A percentile compares a stretch with the other conserved stretches of the same genome.
phyloP scores from a whole-genome alignment of 1,140 invertebrate species.

The Pygmarrhopalites habei region DNA sequence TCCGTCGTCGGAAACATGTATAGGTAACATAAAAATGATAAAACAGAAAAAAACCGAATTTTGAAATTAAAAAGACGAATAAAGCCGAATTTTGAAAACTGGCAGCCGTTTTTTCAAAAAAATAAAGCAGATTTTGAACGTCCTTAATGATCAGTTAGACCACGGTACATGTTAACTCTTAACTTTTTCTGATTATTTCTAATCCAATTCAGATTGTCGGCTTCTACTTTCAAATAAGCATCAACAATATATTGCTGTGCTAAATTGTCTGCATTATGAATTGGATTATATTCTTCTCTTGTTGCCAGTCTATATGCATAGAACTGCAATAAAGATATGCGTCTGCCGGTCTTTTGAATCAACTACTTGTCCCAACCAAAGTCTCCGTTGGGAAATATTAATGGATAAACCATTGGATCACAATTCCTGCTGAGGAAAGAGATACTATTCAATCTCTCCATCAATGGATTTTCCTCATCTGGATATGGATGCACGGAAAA shows the following conservation, averaged over 20 bases:
- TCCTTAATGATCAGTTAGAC: conserved; percentile 19
- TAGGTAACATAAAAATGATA: no score
- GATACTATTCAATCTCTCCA: no score
- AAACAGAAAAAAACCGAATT: no score
- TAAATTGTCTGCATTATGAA: conserved; percentile 33
- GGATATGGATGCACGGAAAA: conserved; percentile 5
- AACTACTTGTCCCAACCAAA: conserved; percentile 42
- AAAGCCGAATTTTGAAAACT: no score
- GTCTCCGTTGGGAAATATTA: conserved; percentile 47
- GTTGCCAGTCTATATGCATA: conserved; percentile 45
- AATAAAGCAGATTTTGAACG: no score
- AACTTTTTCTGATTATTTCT: conserved; percentile 13
- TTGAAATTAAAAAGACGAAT: no score
- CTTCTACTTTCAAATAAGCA: conserved; percentile 41
- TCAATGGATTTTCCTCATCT: background rate
- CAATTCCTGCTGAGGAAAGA: conserved; percentile 31
- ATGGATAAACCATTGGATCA: conserved; percentile 46
- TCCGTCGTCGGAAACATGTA: no score
- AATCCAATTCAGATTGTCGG: conserved; percentile 38
- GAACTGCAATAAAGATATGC: conserved; percentile 43
- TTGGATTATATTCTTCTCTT: conserved; percentile 38
- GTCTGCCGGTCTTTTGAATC: conserved; percentile 6
- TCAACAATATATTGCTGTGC: conserved; percentile 43
- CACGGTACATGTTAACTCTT: conserved; percentile 7
- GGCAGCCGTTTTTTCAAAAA: no score